A percentile compares a stretch with the other conserved stretches of the same genome.
Evolutionary conservation across 2,888 invertebrate genomes (phyloP).

Genomic region (Chesias legatella): DNA sequence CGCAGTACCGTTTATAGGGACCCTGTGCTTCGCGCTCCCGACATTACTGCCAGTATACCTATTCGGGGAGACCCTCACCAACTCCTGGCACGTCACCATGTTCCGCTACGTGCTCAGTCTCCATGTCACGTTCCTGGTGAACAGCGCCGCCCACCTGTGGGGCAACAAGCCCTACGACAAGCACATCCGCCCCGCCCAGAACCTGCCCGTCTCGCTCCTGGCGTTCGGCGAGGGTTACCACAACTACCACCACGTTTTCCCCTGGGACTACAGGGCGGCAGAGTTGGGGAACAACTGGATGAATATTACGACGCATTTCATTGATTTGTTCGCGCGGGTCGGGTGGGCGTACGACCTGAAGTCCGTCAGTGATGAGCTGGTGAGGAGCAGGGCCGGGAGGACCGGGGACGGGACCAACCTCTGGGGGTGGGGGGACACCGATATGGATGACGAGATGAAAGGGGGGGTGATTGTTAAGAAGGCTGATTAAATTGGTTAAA

Average conservation of each 20-base stretch:
- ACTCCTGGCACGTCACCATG: conserved; percentile 54
- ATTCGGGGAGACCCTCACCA: conserved; percentile 76
- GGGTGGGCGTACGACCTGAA: conserved; percentile 39
- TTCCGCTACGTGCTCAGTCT: conserved; percentile 77
- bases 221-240: conserved; percentile 46
- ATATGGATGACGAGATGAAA: conserved; percentile 10
- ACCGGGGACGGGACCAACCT: conserved; percentile 24
- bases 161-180: conserved; percentile 67
- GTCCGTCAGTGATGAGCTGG: conserved; percentile 20
- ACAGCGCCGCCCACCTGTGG: conserved; percentile 81
- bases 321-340: conserved; percentile 34
- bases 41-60: conserved; percentile 74
- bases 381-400: conserved; percentile 11
- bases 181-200: conserved; percentile 26
- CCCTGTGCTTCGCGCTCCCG: conserved; percentile 61
- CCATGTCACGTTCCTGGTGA: conserved; percentile 82
- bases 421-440: conserved; percentile 20
- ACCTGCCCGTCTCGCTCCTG: conserved; percentile 26
- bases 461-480: not conserved
- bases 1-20: conserved; percentile 25
- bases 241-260: conserved; percentile 49
- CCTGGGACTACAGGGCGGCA: conserved; percentile 45
- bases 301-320: conserved; percentile 33
- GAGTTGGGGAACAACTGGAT: conserved; percentile 41
- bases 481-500: conserved; percentile 4